Percentiles rank a stretch among this genome's conserved stretches.
phyloP scores from a whole-genome alignment of 2,888 invertebrate genomes.

The Eupelmus urozonus region DNA sequence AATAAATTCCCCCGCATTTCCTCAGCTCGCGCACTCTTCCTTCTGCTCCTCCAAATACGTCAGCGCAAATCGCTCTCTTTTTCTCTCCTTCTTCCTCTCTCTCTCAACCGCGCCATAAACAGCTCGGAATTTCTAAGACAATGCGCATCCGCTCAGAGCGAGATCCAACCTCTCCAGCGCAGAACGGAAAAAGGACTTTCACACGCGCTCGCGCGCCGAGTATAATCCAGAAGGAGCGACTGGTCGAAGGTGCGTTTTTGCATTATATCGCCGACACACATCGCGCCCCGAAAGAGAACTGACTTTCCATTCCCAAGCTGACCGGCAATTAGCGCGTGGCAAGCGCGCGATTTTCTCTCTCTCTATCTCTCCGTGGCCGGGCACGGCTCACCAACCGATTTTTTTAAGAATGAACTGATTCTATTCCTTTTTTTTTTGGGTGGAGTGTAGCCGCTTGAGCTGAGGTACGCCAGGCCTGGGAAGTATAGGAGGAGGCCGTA shows the following conservation, averaged over 20 bases:
- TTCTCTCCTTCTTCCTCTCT: too few species aligned
- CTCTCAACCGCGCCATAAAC: too few species aligned
- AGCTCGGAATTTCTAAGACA: too few species aligned
- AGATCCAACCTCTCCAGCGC: too few species aligned
- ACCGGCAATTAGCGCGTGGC: constrained; percentile 71
- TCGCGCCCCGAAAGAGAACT: constrained; percentile 60
- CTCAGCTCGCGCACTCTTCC: too few species aligned
- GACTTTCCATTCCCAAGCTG: constrained; percentile 70
- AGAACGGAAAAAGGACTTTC: constrained; percentile 46
- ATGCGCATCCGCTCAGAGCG: too few species aligned
- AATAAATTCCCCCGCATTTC: too few species aligned
- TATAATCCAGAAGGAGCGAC: constrained; percentile 14
- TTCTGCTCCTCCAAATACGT: too few species aligned
- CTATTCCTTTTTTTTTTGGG: too few species aligned
- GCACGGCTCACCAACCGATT: constrained; percentile 29
- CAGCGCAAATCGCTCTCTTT: too few species aligned
- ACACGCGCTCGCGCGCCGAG: background rate
- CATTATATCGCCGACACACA: constrained; percentile 58
- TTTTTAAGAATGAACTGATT: constrained; percentile 28
- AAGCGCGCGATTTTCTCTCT: constrained; percentile 52
- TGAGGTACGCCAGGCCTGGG: constrained; percentile 67
- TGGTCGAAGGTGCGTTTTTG: constrained; percentile 3
- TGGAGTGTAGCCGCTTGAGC: constrained; percentile 73
- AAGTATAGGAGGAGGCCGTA: constrained; percentile 66
- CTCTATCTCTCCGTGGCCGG: too few species aligned